Base-by-base conservation (phyloP, 1,140 invertebrate genomes). In the Cydia strobilella region DNA sequence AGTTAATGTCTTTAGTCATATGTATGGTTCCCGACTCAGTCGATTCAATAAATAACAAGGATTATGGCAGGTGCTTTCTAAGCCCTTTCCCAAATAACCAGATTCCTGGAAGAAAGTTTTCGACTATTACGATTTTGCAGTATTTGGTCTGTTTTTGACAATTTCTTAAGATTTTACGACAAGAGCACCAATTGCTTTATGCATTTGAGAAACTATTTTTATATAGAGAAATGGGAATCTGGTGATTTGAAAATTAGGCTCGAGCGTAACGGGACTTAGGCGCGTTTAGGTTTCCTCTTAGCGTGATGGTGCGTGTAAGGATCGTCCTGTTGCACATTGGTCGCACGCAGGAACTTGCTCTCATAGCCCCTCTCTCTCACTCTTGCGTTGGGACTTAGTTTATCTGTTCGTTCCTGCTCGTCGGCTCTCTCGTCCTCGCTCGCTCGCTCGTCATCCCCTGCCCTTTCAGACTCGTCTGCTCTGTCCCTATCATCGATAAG, bases 31-130 rank as follows among this genome's bases (percentile, higher is more conserved):
- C 18, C 51, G 51, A 18, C 51, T 54, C 51, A 59, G 63, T n/a
- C 63, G 25, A 66, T 31, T 42, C 10, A 90, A 89, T 91, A 91
- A 88, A 88, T 86, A 87, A 87, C 77, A 76, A 82, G 79, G 45
- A n/a, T 66, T 90, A 91, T 91, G 89, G 89, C 89, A 86, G 83
- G 77, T 79, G 76, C 72, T 77, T 54, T 82, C 69, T 23, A n/a
- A 69, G 35, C 65, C 15, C 3, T 15, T 59, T 59, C 6, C 20
- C 20, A 23, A 59, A 59, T 12, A 59, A 23, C 54, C 20, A 59
- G 54, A 59, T 59, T 23, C 54, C 7, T 20, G 12, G 6, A 23
- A 20, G 20, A 59, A 12, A 59, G n/a, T 4, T 54, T 54, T 54
- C n/a, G 15, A 18, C 15, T 7, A 7, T 54, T 54, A 18, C 1